A percentile compares a stretch with the other conserved stretches of the same genome.
Conservation (phyloP, 2,113 vertebrate species). For the Mustela lutreola region DNA sequence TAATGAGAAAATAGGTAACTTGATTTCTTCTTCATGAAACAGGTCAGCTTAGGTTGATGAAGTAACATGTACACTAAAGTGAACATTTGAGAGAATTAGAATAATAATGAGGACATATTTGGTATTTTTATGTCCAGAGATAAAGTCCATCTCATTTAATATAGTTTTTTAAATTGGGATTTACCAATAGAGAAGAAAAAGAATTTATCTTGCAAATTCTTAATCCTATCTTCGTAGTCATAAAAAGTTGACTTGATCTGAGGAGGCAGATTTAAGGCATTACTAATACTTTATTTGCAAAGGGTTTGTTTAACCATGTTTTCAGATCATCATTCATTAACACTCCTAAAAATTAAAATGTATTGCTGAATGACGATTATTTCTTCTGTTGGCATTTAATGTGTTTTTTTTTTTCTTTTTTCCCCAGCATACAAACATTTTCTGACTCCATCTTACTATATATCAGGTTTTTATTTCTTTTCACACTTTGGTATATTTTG, state of each 20-base stretch:
- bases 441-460: constrained; percentile 92
- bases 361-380: constrained; percentile 72
- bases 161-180: background rate
- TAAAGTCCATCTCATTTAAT: constrained; percentile 29
- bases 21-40: background rate
- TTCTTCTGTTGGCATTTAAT: constrained; percentile 90
- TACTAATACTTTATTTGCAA: background rate
- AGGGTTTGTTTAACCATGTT: constrained; percentile 58
- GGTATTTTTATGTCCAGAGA: background rate
- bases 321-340: constrained; percentile 70
- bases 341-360: constrained; percentile 67
- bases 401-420: constrained; percentile 85
- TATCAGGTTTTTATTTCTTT: constrained; percentile 91
- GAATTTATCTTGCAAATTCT: background rate
- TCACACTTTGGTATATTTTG: constrained; percentile 73
- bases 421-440: constrained; percentile 90
- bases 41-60: background rate
- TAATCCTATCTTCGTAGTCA: background rate
- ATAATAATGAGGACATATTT: background rate
- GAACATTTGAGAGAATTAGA: background rate
- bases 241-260: constrained; percentile 1
- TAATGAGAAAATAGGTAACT: background rate
- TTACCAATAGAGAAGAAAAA: constrained; percentile 1
- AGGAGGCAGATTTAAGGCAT: constrained; percentile 38
- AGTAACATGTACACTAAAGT: background rate